phyloP scores from a whole-genome alignment of 2,888 invertebrate genomes.

The Harpalus rufipes region DNA sequence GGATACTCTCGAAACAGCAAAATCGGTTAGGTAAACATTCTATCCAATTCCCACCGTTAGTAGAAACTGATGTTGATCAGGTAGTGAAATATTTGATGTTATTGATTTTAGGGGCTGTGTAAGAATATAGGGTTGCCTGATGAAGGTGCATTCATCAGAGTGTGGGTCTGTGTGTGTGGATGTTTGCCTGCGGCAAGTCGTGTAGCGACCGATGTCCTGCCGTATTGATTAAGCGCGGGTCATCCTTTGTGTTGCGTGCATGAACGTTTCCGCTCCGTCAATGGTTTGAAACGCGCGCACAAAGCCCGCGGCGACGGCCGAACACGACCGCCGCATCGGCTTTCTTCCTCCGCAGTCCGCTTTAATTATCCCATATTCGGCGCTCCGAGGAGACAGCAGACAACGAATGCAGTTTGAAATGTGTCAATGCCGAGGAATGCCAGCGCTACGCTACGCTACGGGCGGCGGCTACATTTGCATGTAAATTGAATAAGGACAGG shows the following conservation, averaged over 20 bases:
- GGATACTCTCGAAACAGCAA: too few relatives aligned
- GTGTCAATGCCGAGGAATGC: slow-evolving; percentile 72
- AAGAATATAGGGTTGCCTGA: slow-evolving; percentile 15
- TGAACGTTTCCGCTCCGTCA: slow-evolving; percentile 63
- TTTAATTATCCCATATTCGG: slow-evolving; percentile 62
- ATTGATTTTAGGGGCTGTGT: slow-evolving; percentile 35
- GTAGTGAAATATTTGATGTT: not conserved
- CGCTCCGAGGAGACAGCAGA: slow-evolving; percentile 49
- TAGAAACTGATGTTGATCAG: not conserved
- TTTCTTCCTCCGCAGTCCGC: slow-evolving; percentile 49
- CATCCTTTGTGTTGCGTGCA: slow-evolving; percentile 65
- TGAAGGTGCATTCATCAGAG: slow-evolving; percentile 22
- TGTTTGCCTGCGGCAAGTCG: slow-evolving; percentile 46
- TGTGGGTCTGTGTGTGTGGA: slow-evolving; percentile 46
- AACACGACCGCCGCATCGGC: slow-evolving; percentile 42
- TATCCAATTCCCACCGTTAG: too few relatives aligned
- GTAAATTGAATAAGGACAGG: slow-evolving; percentile 73
- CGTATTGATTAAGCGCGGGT: slow-evolving; percentile 65
- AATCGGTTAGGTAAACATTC: too few relatives aligned
- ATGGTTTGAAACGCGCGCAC: slow-evolving; percentile 60
- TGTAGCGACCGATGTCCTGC: slow-evolving; percentile 65
- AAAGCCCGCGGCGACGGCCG: slow-evolving; percentile 47
- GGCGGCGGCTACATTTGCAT: slow-evolving; percentile 71
- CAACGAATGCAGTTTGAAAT: slow-evolving; percentile 71
- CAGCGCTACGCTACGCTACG: slow-evolving; percentile 18